Base-by-base conservation (phyloP, 2,113 vertebrate genomes). In the Nyctereutes procyonoides region DNA sequence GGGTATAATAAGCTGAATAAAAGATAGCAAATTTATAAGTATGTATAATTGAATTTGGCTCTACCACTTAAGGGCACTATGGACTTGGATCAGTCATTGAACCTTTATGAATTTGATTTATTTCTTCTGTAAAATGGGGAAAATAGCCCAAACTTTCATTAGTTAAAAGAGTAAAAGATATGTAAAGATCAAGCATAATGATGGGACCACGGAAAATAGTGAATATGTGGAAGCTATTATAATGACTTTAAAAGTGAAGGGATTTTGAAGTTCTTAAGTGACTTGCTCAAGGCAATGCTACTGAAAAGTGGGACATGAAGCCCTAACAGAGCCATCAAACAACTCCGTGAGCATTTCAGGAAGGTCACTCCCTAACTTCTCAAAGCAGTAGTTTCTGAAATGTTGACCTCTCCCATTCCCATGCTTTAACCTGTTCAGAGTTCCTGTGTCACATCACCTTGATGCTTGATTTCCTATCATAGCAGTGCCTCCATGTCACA, bases 371-470 rank as follows among this genome's bases (percentile, higher is more conserved):
- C 19, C 5, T 69, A 71, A 43, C 32, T 71, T 63, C 35, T 83
- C 10, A 67, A 9, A 38, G 22, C 11, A 7, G 0, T n/a, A n/a
- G 14, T 26, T 74, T 69, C 51, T 63, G 74, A 82, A 7, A 55
- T 0, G 6, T 7, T 63, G 12, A 48, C 12, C 2, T 53, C 7
- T 32, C 4, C 0, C 5, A 0, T 74, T 56, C n/a, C 13, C 1
- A 1, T 20, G 19, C 8, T 73, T 84, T 53, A 15, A 19, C 48
- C 14, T 32, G 26, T 51, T 89, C 35, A 12, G 35, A 73, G 73
- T 83, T 51, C 3, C 26, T 77, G 0, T 6, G 1, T 1, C 22
- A 9, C 0, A 14, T 8, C 10, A 19, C 3, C 10, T 43, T 1
- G 1, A 10, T 48, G 0, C 16, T 20, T 32, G 12, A 20, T 38